phyloP scores from a whole-genome alignment of 2,113 vertebrate genomes.

The Lipotes vexillifer region DNA sequence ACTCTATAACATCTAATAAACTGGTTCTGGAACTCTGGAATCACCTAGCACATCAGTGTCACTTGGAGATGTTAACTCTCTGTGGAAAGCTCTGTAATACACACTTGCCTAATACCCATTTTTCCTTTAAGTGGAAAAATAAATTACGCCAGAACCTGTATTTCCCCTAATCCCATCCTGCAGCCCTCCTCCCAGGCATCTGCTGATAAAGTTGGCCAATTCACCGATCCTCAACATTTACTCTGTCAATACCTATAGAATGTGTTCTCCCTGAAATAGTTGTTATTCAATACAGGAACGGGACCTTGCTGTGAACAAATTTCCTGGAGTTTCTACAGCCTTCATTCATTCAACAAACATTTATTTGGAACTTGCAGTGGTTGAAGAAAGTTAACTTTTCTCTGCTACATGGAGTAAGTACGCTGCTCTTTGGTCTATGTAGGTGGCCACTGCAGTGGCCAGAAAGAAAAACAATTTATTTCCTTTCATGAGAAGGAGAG shows the following conservation, averaged over 20 bases:
- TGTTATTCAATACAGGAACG: background rate
- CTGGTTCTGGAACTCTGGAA: background rate
- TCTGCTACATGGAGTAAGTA: background rate
- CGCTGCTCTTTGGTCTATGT: background rate
- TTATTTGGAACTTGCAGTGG: background rate
- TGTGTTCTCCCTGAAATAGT: background rate
- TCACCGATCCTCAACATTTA: background rate
- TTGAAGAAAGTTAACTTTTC: background rate
- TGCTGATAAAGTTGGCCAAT: background rate
- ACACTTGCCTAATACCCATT: background rate
- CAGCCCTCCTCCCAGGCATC: background rate
- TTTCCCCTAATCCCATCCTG: background rate
- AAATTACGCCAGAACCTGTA: background rate
- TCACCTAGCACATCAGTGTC: background rate
- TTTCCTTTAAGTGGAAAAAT: background rate
- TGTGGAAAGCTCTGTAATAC: background rate
- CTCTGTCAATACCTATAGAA: background rate
- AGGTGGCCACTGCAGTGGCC: background rate
- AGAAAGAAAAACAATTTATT: background rate
- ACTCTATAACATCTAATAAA: background rate
- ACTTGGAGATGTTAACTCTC: background rate
- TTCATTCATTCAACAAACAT: background rate
- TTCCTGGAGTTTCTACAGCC: background rate
- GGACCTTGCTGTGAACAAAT: background rate
- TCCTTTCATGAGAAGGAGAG: background rate